Base-by-base conservation (phyloP, 2,797 vertebrate species). In the Hephaestus fuliginosus region DNA sequence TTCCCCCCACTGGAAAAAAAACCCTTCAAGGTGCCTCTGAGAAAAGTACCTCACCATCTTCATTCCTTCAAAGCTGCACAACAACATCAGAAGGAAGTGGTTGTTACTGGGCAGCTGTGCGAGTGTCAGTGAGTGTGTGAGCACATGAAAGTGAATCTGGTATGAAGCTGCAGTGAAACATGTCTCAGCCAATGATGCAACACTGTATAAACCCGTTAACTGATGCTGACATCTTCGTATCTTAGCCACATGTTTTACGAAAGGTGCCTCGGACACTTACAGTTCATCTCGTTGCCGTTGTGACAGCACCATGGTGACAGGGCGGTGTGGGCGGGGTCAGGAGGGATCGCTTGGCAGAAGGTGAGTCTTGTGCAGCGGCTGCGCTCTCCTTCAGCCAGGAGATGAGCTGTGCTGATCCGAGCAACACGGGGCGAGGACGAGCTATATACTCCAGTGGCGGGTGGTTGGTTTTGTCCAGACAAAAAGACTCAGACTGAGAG, bases 281-380 rank as follows among this genome's bases (percentile, higher is more conserved):
- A 99, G 95, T 93, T 99, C 98, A 90, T 99, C 98, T 96, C 98
- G 96, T 98, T 99, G 98, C 95, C 98, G 97, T 95, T 99, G 98
- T 95, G 98, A 99, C 96, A 99, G 97, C 97, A 99, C 98, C 98
- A 99, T 99, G 88, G 94, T 95, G 96, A 95, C 81, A 82, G 95
- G 70, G 73, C 84, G 89, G 93, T 95, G 93, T 95, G 93, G 93
- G 78, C 51, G 25, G 89, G 89, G 85, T 68, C 46, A 25, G 86
- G 90, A 89, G 78, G 86, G 89, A 79, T 88, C 89, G 81, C 88
- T 80, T 63, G 70, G 86, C 88, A 69, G 70, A 90, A 75, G 78
- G 84, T 65, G 88, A 90, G 78, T 82, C 85, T 88, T 88, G 93
- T 95, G 95, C 81, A 96, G 96, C 94, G 94, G 95, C 88, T 93